Evolutionary conservation across 2,888 invertebrate species (phyloP).

Genomic region (Ramazzottius varieornatus): DNA sequence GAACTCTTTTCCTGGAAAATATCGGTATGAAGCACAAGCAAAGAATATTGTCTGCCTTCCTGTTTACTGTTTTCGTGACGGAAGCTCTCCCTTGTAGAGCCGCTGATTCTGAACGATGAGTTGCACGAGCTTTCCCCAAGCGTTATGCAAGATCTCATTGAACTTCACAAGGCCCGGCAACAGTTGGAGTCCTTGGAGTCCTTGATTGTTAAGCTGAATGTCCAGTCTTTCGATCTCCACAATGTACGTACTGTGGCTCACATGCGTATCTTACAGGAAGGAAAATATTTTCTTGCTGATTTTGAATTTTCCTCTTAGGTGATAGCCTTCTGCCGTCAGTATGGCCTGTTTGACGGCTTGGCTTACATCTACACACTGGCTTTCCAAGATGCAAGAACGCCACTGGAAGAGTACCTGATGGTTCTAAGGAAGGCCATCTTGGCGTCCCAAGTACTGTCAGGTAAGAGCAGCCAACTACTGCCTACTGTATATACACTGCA

Average conservation of each 20-base stretch:
- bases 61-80: not conserved
- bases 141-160: conserved; percentile 26
- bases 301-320: conserved; percentile 13
- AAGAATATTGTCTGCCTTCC: too few relatives aligned
- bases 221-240: conserved; percentile 46
- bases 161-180: conserved; percentile 21
- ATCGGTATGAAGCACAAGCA: conserved; percentile 12
- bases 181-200: conserved; percentile 36
- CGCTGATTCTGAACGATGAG: not conserved
- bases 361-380: conserved; percentile 23
- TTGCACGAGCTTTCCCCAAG: conserved; percentile 31
- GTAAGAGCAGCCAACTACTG: too few relatives aligned
- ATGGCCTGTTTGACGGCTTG: conserved; percentile 22
- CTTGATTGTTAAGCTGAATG: conserved; percentile 41
- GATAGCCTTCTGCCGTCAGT: conserved; percentile 20
- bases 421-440: too few relatives aligned
- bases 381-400: conserved; percentile 21
- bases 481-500: too few relatives aligned
- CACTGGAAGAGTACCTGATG: conserved; percentile 16
- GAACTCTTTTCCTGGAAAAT: conserved; percentile 15
- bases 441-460: too few relatives aligned
- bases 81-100: conserved; percentile 1
- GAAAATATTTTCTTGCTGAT: not conserved
- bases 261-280: too few relatives aligned
- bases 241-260: conserved; percentile 25